These are phyloP conservation scores for Oscheius onirici DNA, from an alignment of 2,888 invertebrate species.

Conservation along the genomic window DNA sequence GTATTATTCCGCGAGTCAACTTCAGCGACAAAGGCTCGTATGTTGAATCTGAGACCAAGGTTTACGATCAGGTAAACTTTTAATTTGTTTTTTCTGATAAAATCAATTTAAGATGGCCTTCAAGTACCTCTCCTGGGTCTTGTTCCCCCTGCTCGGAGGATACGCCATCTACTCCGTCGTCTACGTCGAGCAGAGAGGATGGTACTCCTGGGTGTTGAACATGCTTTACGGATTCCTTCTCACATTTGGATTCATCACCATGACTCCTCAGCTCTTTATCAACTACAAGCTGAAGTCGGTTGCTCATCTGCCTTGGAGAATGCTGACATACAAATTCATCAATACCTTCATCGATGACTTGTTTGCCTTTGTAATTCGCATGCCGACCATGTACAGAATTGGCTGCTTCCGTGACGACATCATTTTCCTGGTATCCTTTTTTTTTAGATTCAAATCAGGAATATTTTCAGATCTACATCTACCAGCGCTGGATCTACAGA, in stretches of 20 bases:
- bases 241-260: constrained; percentile 98
- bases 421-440: constrained; percentile 85
- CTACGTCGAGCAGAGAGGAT: constrained; percentile 91
- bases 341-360: constrained; percentile 99
- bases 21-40: constrained; percentile 96
- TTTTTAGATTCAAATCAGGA: background rate
- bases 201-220: constrained; percentile 96
- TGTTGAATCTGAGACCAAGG: constrained; percentile 88
- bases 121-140: constrained; percentile 90
- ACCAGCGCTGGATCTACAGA: constrained; percentile 98
- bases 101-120: constrained; percentile 82
- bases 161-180: constrained; percentile 93
- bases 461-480: constrained; percentile 80
- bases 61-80: constrained; percentile 81
- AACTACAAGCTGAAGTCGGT: constrained; percentile 99
- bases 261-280: constrained; percentile 99
- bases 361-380: constrained; percentile 99
- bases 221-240: constrained; percentile 97
- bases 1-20: constrained; percentile 82
- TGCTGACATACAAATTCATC: constrained; percentile 99
- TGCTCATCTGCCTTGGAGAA: constrained; percentile 98
- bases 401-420: constrained; percentile 99
- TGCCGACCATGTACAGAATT: constrained; percentile 94
- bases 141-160: constrained; percentile 91
- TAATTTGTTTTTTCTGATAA: background rate